These are phyloP conservation scores for Myotis findleyi DNA, from an alignment of 2,797 vertebrate genomes.

Conservation along the genomic window DNA sequence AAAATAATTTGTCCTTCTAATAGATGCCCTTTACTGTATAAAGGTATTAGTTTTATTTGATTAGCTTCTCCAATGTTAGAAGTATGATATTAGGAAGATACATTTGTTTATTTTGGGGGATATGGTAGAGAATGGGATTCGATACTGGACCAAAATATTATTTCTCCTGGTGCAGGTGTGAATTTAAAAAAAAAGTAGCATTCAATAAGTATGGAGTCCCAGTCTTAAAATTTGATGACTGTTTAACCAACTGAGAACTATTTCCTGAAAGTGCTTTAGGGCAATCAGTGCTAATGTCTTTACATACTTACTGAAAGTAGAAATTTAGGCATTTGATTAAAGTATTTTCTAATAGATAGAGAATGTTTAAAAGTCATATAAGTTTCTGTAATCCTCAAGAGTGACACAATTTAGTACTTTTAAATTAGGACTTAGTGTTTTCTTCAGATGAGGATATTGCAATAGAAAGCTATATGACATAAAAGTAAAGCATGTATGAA, in stretches of 20 bases:
- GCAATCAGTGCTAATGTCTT: conserved; percentile 18
- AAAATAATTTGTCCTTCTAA: neutral
- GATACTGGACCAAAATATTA: neutral
- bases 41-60: conserved; percentile 2
- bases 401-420: conserved; percentile 20
- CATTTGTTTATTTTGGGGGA: neutral
- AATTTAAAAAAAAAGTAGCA: neutral
- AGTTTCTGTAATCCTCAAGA: neutral
- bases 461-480: conserved; percentile 29
- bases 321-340: conserved; percentile 49
- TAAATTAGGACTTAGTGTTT: conserved; percentile 37
- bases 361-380: conserved; percentile 55
- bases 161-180: conserved; percentile 13
- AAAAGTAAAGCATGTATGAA: conserved; percentile 33
- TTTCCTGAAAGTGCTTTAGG: conserved; percentile 33
- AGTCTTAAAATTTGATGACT: conserved; percentile 2
- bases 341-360: conserved; percentile 44
- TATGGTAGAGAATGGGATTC: neutral
- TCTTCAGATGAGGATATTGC: conserved; percentile 4
- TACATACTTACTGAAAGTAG: neutral
- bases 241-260: conserved; percentile 11
- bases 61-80: conserved; percentile 19
- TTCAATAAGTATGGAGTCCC: neutral
- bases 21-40: neutral
- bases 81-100: neutral